phyloP scores from a whole-genome alignment of 2,113 vertebrate genomes.

The Rhagologus leucostigma region DNA sequence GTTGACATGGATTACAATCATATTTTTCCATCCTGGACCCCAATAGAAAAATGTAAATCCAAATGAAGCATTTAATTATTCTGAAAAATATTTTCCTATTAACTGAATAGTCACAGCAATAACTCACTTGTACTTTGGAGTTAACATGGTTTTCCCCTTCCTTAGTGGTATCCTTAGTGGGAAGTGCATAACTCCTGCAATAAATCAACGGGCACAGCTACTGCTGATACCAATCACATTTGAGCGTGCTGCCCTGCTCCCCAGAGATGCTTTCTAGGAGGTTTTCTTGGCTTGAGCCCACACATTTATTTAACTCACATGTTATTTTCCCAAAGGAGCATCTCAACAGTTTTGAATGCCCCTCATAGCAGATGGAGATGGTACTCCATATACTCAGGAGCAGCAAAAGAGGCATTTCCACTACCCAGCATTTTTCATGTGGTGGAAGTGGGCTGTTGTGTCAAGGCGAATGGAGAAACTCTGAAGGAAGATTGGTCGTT shows the following conservation, averaged over 20 bases:
- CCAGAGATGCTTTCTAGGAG: neutral
- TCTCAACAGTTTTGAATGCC: neutral
- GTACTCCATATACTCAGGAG: no score
- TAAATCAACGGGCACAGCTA: neutral
- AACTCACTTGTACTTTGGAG: neutral
- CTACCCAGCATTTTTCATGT: neutral
- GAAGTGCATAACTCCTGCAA: neutral
- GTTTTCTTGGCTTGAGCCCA: neutral
- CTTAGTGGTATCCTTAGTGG: neutral
- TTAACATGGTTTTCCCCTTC: neutral
- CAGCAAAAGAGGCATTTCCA: neutral
- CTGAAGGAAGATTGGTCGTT: neutral
- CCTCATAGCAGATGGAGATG: neutral
- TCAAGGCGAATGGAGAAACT: neutral
- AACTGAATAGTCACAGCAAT: neutral
- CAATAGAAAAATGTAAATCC: neutral
- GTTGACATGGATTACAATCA: neutral
- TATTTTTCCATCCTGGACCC: neutral
- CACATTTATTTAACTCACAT: neutral
- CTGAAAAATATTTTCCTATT: neutral
- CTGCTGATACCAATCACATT: rapidly evolving
- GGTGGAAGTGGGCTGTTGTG: neutral
- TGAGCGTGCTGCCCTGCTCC: neutral
- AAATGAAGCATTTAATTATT: neutral
- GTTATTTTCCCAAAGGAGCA: neutral